Percentiles rank a stretch among this genome's conserved stretches.
These are phyloP conservation scores for Pocota personata DNA, from an alignment of 2,888 invertebrate genomes.

Conservation along the genomic window DNA sequence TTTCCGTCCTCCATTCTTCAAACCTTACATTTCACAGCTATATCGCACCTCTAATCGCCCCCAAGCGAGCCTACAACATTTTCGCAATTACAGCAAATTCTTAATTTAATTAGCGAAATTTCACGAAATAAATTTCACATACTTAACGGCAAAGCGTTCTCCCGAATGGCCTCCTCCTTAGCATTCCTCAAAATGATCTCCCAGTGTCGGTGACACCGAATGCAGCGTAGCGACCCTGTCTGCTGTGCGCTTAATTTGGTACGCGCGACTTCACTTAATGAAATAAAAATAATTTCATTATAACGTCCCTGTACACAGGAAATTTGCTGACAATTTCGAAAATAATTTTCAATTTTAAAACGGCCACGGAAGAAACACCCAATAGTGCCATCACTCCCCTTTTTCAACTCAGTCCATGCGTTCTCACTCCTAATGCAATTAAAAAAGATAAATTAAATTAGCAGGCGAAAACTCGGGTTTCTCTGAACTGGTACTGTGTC, in stretches of 20 bases:
- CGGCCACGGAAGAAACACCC: conserved; percentile 38
- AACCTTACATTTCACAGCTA: not conserved
- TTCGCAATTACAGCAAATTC: conserved; percentile 59
- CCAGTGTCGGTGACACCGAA: conserved; percentile 12
- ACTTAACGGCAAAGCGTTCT: conserved; percentile 37
- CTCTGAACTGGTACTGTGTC: not conserved
- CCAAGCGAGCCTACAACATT: conserved; percentile 17
- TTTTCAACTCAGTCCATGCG: not conserved
- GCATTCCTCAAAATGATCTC: not conserved
- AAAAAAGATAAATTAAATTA: conserved; percentile 72
- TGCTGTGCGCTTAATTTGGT: conserved; percentile 58
- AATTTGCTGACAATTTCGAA: conserved; percentile 72
- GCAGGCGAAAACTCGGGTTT: conserved; percentile 50
- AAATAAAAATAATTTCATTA: conserved; percentile 71
- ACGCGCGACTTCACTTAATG: conserved; percentile 72
- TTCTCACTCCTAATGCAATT: conserved; percentile 53
- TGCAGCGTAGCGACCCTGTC: not conserved
- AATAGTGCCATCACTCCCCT: not conserved
- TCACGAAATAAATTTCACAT: conserved; percentile 63
- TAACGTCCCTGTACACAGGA: conserved; percentile 34
- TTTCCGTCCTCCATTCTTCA: not conserved
- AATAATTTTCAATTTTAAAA: conserved; percentile 72
- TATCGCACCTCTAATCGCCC: not conserved
- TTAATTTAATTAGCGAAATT: conserved; percentile 67
- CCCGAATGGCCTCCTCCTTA: conserved; percentile 24